These are phyloP conservation scores for Noctua janthina DNA, from an alignment of 2,888 invertebrate species.

Conservation along the genomic window DNA sequence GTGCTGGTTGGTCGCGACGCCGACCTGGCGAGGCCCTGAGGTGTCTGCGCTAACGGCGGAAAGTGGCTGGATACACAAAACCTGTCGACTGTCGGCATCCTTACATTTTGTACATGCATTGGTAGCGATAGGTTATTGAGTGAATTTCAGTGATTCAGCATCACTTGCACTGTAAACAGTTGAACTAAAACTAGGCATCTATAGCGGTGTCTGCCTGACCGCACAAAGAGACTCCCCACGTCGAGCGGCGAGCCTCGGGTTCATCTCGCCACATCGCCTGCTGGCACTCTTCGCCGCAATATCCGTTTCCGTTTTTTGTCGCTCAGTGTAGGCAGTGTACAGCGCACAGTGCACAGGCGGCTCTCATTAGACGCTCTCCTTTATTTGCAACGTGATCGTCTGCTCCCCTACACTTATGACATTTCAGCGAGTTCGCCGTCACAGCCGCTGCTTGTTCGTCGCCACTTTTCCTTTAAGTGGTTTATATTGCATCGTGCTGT, in stretches of 20 bases:
- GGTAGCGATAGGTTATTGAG: background rate
- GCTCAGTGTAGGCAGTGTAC: background rate
- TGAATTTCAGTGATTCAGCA: background rate
- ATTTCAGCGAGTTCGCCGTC: background rate
- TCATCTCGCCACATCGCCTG: background rate
- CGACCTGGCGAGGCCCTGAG: background rate
- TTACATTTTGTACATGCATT: background rate
- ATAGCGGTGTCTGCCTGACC: background rate
- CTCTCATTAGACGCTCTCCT: slow-evolving; percentile 27
- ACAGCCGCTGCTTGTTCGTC: background rate
- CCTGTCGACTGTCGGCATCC: background rate
- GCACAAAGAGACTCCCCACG: background rate
- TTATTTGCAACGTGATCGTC: slow-evolving; percentile 20
- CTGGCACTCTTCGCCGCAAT: slow-evolving; percentile 32
- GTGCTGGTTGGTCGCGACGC: background rate
- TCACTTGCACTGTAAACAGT: background rate
- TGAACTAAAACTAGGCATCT: background rate
- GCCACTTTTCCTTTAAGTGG: slow-evolving; percentile 3
- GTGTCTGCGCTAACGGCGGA: background rate
- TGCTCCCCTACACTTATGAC: background rate
- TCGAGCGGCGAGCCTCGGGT: background rate
- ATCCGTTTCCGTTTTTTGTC: slow-evolving; percentile 39
- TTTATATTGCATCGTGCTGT: slow-evolving; percentile 9
- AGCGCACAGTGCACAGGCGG: background rate
- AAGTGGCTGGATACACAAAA: background rate